Evolutionary conservation across 1,140 invertebrate species (phyloP), one percentile per base, ranked within the genome.

Genomic region (Diorhabda elongata): DNA sequence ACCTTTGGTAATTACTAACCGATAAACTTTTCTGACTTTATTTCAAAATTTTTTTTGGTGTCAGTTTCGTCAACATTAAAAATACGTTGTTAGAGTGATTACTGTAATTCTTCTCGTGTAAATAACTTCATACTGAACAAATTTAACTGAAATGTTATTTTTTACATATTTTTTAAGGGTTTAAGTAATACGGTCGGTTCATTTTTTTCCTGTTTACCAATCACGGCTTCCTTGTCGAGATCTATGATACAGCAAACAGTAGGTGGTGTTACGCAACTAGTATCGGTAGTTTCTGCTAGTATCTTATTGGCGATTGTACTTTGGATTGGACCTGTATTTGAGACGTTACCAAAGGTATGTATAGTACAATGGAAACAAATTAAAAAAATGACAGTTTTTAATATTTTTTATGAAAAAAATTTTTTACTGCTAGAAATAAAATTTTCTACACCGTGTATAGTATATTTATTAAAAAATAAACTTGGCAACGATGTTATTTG

Each of bases 251-350:
- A 95, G 80, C 89, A 94, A 73, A 86, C 88, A 70, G 90, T 92
- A 5, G 94, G 94, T 8, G 92, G 92, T 3, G 88, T 86, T 64
- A 93, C 92, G 0, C 92, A 93, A 71, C 72, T 95, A 26, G 90
- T 92, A 3, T 92, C 92, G 45, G 77, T 95, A 3, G 83, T 93
- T 45, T 91, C 89, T 0, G 88, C 89, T 41, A 64, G 77, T 1
- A 80, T 95, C 26, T 82, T 96, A 26, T 79, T 95, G 44, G 84
- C 88, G 69, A 89, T 96, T 7, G 78, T 96, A 58, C 81, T 96
- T 26, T 95, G 89, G 87, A 86, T 95, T 61, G 94, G 92, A 3
- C 93, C 94, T 3, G 88, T 94, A 76, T 95, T 96, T 78, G 88
- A 93, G 78, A 84, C 85, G 66, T 81, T 96, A 47, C 94, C 94